Percentiles rank a stretch among this genome's conserved stretches.
These are phyloP conservation scores for Cyphomyrus plagiostoma DNA, from an alignment of 2,113 vertebrate genomes.

Conservation along the genomic window DNA sequence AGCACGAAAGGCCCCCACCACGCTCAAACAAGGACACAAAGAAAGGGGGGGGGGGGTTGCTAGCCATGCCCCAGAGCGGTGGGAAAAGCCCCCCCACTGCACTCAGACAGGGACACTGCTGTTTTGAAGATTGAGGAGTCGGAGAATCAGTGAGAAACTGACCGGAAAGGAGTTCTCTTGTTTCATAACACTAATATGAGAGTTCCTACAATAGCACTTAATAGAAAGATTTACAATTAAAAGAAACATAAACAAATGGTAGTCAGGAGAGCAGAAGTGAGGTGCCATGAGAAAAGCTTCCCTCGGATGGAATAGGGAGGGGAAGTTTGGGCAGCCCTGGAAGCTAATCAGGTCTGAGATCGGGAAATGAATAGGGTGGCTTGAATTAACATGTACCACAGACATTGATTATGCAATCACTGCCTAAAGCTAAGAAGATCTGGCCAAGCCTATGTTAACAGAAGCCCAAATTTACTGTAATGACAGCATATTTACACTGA, in stretches of 20 bases:
- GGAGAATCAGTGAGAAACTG: neutral
- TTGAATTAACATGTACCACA: conserved; percentile 80
- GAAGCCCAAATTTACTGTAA: conserved; percentile 99
- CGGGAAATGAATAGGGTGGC: conserved; percentile 51
- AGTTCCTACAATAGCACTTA: conserved; percentile 35
- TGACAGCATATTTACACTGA: conserved; percentile 99
- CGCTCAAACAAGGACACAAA: conserved; percentile 16
- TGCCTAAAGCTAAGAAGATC: conserved; percentile 89
- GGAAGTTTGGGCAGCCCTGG: conserved; percentile 59
- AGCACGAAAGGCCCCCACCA: neutral
- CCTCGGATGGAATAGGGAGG: conserved; percentile 65
- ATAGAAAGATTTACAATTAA: neutral
- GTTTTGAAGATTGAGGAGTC: neutral
- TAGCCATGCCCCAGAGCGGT: too few relatives aligned
- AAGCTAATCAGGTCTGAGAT: conserved; percentile 57
- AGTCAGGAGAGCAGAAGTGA: conserved; percentile 59
- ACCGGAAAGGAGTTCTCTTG: neutral
- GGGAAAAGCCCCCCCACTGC: too few relatives aligned
- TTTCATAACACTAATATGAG: neutral
- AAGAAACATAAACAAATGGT: neutral
- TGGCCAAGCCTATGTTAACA: conserved; percentile 97
- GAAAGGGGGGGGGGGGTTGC: too few relatives aligned
- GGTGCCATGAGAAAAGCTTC: conserved; percentile 61
- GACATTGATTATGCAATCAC: conserved; percentile 90
- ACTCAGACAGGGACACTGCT: neutral